These are phyloP conservation scores for Syngnathus scovelli DNA, from an alignment of 2,113 vertebrate genomes.

Conservation along the genomic window DNA sequence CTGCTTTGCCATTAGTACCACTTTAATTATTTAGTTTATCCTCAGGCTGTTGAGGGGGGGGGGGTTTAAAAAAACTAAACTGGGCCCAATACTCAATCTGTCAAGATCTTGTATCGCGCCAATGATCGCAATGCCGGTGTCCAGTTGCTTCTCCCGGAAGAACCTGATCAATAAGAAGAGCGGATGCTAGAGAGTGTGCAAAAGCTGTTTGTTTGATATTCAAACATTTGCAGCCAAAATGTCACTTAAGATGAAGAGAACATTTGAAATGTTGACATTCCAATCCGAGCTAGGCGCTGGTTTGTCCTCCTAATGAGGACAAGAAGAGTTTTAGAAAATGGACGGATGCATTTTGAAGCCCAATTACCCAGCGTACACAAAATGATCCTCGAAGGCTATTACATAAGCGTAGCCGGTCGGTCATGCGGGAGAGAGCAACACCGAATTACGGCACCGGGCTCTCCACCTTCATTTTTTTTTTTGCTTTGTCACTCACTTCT, in stretches of 20 bases:
- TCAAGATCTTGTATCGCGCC: background rate
- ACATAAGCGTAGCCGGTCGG: constrained; percentile 29
- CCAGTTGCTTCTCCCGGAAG: background rate
- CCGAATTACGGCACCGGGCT: background rate
- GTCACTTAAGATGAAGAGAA: background rate
- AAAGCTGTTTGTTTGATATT: too few species aligned
- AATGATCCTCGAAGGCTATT: constrained; percentile 15
- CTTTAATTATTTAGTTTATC: background rate
- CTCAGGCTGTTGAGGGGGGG: background rate
- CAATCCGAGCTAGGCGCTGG: background rate
- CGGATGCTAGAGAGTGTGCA: background rate
- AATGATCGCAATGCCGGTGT: background rate
- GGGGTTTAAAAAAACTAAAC: background rate
- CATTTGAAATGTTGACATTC: too few species aligned
- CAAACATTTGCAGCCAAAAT: background rate
- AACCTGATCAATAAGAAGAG: background rate
- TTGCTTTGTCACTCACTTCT: constrained; percentile 18
- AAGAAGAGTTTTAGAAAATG: background rate
- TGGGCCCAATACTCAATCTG: background rate
- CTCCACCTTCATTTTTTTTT: background rate
- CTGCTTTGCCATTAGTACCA: too few species aligned
- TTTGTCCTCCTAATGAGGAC: background rate
- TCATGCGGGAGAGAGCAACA: constrained; percentile 23
- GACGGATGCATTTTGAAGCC: background rate
- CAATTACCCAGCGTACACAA: background rate